Percentiles rank a stretch among this genome's conserved stretches.
Conservation (phyloP, 2,113 vertebrate species). For the Poicephalus meyeri region DNA sequence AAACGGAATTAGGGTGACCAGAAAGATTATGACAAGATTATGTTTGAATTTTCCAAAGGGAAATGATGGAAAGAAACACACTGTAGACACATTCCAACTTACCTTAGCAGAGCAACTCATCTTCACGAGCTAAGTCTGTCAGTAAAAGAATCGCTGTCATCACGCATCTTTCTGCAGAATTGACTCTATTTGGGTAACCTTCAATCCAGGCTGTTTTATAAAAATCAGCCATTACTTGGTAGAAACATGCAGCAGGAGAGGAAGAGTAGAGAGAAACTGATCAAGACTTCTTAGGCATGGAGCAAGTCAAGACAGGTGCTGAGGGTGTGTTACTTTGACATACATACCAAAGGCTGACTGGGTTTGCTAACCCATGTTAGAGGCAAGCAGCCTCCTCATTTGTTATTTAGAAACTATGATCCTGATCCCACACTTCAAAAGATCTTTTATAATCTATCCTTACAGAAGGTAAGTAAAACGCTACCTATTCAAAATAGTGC, state of each 20-base stretch:
- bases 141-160: background rate
- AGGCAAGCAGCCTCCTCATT: background rate
- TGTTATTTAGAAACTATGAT: background rate
- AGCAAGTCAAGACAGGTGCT: background rate
- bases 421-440: background rate
- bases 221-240: background rate
- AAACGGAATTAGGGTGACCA: background rate
- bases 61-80: background rate
- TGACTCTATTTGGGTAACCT: constrained; percentile 40
- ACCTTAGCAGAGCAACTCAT: background rate
- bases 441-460: background rate
- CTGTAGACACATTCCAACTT: background rate
- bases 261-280: background rate
- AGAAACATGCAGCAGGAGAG: background rate
- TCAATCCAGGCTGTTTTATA: background rate
- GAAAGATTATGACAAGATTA: background rate
- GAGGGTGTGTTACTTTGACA: background rate
- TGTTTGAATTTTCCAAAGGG: background rate
- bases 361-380: background rate
- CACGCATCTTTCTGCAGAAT: constrained; percentile 52
- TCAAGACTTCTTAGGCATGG: background rate
- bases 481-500: background rate
- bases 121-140: background rate
- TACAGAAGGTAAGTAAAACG: background rate
- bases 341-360: background rate